Conservation (phyloP, 2,797 vertebrate species). For the Mareca strepera region DNA sequence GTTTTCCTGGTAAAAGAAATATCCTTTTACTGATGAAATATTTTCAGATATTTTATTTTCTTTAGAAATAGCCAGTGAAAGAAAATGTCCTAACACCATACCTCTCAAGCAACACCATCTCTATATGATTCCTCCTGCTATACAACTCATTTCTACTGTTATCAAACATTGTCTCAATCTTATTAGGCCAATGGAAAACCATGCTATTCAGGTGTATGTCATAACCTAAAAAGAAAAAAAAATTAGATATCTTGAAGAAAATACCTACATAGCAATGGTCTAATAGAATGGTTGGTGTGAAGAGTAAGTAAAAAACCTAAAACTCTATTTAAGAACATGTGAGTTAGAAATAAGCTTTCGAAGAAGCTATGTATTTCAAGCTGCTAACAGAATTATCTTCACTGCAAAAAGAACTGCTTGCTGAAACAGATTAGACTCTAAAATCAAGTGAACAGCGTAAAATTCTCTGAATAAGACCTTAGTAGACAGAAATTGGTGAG, state of each 20-base stretch:
- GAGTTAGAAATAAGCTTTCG: background rate
- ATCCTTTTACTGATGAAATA: background rate
- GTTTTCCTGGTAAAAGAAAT: background rate
- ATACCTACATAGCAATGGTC: background rate
- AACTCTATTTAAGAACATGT: background rate
- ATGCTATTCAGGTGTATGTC: constrained; percentile 87
- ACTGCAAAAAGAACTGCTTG: background rate
- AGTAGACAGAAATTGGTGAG: background rate
- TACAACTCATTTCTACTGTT: constrained; percentile 69
- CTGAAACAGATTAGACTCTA: background rate
- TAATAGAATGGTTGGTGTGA: background rate
- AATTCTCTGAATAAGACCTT: background rate
- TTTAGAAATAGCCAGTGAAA: background rate
- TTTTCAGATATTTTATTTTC: background rate
- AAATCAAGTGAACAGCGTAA: background rate
- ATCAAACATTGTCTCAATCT: constrained; percentile 83
- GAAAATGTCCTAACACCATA: constrained; percentile 34
- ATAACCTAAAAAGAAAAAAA: constrained; percentile 77
- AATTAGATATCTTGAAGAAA: background rate
- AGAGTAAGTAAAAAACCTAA: background rate
- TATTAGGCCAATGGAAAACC: constrained; percentile 88
- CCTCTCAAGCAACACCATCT: constrained; percentile 82
- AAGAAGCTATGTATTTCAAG: background rate
- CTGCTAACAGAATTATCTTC: background rate
- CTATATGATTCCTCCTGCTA: constrained; percentile 73